phyloP scores from a whole-genome alignment of 2,113 vertebrate species.

The Sakesphorus luctuosus region DNA sequence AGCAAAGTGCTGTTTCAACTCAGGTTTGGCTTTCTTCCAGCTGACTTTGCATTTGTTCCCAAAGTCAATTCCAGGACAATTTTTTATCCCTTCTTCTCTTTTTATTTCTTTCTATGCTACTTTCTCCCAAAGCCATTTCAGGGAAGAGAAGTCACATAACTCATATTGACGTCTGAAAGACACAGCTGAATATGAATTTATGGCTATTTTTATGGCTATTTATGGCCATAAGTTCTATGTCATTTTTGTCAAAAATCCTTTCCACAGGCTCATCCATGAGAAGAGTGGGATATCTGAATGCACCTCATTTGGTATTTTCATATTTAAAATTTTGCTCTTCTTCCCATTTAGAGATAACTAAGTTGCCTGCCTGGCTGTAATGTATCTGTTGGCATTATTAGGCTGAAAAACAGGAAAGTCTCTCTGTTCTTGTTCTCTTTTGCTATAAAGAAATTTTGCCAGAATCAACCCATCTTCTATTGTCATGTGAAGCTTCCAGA shows the following conservation, averaged over 20 bases:
- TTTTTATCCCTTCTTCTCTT: background rate
- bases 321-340: background rate
- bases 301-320: background rate
- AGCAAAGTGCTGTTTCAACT: conserved; percentile 32
- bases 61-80: conserved; percentile 1
- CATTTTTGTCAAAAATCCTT: background rate
- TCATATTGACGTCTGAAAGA: background rate
- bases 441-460: conserved; percentile 9
- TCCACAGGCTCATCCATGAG: background rate
- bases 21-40: conserved; percentile 14
- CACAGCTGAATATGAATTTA: background rate
- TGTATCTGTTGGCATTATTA: background rate
- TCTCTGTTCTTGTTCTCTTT: background rate
- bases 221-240: too few species aligned
- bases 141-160: background rate
- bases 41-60: conserved; percentile 35
- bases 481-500: background rate
- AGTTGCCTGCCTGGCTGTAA: background rate
- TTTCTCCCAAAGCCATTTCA: background rate
- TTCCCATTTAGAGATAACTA: background rate
- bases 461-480: conserved; percentile 2
- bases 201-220: background rate
- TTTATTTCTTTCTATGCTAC: background rate
- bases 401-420: background rate
- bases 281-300: background rate